phyloP scores from a whole-genome alignment of 2,888 invertebrate genomes.

The Ariolimax columbianus region DNA sequence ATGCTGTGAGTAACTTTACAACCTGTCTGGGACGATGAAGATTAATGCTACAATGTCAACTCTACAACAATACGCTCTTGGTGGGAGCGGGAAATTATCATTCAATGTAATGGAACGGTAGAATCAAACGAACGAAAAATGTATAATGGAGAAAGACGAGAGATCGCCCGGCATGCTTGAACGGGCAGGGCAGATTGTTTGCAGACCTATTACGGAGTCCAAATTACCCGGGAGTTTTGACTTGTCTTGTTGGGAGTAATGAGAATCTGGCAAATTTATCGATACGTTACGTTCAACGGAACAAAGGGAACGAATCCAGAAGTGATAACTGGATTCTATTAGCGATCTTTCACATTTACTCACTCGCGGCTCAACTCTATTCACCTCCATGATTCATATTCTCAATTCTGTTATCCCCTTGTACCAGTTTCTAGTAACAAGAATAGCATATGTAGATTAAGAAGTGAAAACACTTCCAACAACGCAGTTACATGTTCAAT shows the following conservation, averaged over 20 bases:
- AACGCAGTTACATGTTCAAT: no score
- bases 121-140: neutral
- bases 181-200: conserved; percentile 3
- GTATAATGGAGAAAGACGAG: conserved; percentile 21
- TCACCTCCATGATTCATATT: neutral
- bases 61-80: neutral
- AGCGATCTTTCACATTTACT: conserved; percentile 1
- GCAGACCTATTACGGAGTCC: conserved; percentile 1
- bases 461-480: no score
- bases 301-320: neutral
- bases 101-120: neutral
- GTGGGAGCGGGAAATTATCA: neutral
- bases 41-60: conserved; percentile 6
- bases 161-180: conserved; percentile 14
- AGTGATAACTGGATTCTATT: conserved; percentile 9
- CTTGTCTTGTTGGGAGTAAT: conserved; percentile 11
- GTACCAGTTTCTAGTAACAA: no score
- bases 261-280: conserved; percentile 31
- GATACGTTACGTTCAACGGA: conserved; percentile 1
- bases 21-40: neutral
- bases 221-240: conserved; percentile 24
- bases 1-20: conserved; percentile 13
- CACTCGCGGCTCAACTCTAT: neutral
- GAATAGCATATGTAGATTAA: no score
- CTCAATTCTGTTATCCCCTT: neutral